phyloP scores from a whole-genome alignment of 2,888 invertebrate genomes.

The Trichacis sp. region DNA sequence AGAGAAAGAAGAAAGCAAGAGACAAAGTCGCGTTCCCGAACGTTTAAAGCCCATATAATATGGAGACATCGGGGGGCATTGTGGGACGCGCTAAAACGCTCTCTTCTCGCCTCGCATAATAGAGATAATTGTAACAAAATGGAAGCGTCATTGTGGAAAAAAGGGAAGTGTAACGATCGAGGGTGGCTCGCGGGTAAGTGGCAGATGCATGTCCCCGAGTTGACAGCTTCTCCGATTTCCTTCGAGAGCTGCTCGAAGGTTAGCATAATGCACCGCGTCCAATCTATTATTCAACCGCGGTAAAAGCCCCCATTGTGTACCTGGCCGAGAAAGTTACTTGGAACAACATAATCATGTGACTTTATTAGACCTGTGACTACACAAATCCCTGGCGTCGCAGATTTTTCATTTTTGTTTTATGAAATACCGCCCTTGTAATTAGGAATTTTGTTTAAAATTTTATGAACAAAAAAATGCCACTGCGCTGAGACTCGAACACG shows the following conservation, averaged over 20 bases:
- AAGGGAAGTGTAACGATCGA: slow-evolving; percentile 59
- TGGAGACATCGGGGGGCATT: slow-evolving; percentile 50
- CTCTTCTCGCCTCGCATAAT: slow-evolving; percentile 57
- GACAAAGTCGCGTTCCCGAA: slow-evolving; percentile 28
- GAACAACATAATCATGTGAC: slow-evolving; percentile 5
- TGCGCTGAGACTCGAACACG: too few species aligned
- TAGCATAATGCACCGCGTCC: slow-evolving; percentile 20
- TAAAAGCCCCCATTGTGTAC: slow-evolving; percentile 4
- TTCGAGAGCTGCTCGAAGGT: slow-evolving; percentile 31
- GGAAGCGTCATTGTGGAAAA: slow-evolving; percentile 63
- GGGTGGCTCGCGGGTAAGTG: slow-evolving; percentile 61
- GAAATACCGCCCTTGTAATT: too few species aligned
- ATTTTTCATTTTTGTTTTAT: too few species aligned
- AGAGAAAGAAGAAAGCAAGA: slow-evolving; percentile 10
- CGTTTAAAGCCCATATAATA: slow-evolving; percentile 22
- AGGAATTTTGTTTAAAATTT: too few species aligned
- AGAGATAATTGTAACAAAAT: slow-evolving; percentile 68
- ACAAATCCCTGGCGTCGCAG: too few species aligned
- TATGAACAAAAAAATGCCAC: too few species aligned
- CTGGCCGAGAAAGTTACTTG: neutral
- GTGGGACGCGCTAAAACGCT: slow-evolving; percentile 59
- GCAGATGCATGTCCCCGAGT: slow-evolving; percentile 65
- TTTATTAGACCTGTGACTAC: neutral
- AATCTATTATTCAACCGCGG: slow-evolving; percentile 21
- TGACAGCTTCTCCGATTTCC: slow-evolving; percentile 66